Conservation (phyloP, 2,888 invertebrate genomes). For the Acrobasis suavella region DNA sequence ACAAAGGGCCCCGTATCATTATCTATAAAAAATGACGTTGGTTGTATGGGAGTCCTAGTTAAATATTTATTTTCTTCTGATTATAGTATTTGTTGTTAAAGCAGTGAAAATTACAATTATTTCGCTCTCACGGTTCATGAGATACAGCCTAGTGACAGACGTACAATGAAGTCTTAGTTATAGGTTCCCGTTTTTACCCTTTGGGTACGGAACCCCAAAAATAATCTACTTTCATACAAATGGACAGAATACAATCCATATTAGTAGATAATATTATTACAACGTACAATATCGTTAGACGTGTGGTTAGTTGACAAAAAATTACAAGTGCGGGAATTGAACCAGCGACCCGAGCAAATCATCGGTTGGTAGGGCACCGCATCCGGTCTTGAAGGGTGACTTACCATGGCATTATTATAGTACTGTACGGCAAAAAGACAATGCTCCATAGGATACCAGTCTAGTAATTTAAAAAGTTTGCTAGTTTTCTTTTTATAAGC, state of each 20-base stretch:
- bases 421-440: constrained; percentile 20
- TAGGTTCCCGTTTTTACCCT: too few species aligned
- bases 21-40: too few species aligned
- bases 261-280: constrained; percentile 17
- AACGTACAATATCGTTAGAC: constrained; percentile 38
- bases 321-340: constrained; percentile 44
- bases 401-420: constrained; percentile 18
- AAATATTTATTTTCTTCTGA: too few species aligned
- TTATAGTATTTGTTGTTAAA: too few species aligned
- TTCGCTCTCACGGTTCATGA: too few species aligned
- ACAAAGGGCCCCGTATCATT: too few species aligned
- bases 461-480: constrained; percentile 18
- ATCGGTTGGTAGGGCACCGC: constrained; percentile 28
- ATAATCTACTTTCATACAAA: neutral
- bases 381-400: constrained; percentile 31
- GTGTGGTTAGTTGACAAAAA: constrained; percentile 71
- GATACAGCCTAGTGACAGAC: too few species aligned
- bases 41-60: too few species aligned
- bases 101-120: too few species aligned
- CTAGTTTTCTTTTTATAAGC: neutral
- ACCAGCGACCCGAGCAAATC: constrained; percentile 58
- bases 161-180: too few species aligned
- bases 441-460: constrained; percentile 11
- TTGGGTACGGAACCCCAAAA: too few species aligned
- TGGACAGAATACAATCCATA: constrained; percentile 6